Percentiles rank a stretch among this genome's conserved stretches.
Conservation (phyloP, 1,140 invertebrate species). For the Andrena cerasifolii region DNA sequence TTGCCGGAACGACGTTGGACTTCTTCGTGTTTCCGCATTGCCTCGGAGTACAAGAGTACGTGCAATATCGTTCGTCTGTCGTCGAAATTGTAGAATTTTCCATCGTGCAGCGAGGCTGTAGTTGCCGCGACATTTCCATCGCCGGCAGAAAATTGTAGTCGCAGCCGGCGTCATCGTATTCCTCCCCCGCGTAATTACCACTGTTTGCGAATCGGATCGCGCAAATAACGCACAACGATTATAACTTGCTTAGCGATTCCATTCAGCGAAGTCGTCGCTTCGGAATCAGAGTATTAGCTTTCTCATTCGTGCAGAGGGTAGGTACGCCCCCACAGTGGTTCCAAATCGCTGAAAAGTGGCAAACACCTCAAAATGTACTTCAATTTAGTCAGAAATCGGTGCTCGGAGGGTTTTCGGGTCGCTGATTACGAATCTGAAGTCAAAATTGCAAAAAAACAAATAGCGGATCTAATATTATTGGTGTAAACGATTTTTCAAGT, state of each 20-base stretch:
- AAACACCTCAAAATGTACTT: too few species aligned
- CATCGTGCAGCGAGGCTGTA: too few species aligned
- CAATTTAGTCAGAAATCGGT: too few species aligned
- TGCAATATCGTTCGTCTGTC: slow-evolving; percentile 24
- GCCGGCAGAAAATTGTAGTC: background rate
- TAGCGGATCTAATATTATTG: too few species aligned
- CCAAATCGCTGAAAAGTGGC: too few species aligned
- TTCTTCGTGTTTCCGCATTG: background rate
- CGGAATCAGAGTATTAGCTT: slow-evolving; percentile 62
- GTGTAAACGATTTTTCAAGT: too few species aligned
- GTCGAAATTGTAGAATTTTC: slow-evolving; percentile 11
- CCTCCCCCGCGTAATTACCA: slow-evolving; percentile 20
- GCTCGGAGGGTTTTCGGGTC: too few species aligned
- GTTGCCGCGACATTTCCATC: background rate
- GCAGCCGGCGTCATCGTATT: slow-evolving; percentile 14
- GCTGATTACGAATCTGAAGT: too few species aligned
- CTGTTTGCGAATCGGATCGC: slow-evolving; percentile 41
- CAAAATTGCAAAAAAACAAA: too few species aligned
- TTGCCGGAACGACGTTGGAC: background rate
- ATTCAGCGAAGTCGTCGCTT: slow-evolving; percentile 51
- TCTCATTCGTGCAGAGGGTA: slow-evolving; percentile 41
- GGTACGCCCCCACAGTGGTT: too few species aligned
- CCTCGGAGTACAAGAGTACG: background rate
- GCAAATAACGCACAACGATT: slow-evolving; percentile 55
- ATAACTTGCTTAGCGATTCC: slow-evolving; percentile 60